These are phyloP conservation scores for Brachyistius frenatus DNA, from an alignment of 2,113 vertebrate genomes.

Conservation along the genomic window DNA sequence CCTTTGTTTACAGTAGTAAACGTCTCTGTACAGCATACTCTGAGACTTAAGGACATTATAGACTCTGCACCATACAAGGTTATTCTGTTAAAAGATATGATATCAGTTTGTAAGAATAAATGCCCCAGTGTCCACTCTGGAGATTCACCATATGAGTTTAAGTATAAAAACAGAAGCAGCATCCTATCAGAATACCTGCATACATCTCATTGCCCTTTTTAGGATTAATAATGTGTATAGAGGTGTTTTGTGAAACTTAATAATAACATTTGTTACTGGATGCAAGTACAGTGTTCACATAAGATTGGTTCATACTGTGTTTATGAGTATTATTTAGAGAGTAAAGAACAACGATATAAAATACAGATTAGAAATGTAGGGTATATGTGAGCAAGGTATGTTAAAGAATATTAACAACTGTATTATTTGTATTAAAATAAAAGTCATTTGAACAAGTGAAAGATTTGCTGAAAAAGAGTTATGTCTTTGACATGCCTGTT, in stretches of 20 bases:
- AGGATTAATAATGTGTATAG: background rate
- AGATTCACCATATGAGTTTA: background rate
- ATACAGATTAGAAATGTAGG: background rate
- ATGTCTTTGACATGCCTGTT: no score
- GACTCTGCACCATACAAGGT: background rate
- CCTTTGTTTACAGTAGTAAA: background rate
- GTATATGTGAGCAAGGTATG: constrained; percentile 2
- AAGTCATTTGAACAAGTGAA: constrained; percentile 7
- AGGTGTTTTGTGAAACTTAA: background rate
- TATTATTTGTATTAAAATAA: constrained; percentile 63
- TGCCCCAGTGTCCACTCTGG: background rate
- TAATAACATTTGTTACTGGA: background rate
- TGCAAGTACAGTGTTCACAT: constrained; percentile 6
- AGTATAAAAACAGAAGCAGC: background rate
- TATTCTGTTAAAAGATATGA: constrained; percentile 1
- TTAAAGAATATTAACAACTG: constrained; percentile 15
- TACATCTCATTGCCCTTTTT: no score
- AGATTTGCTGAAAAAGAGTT: background rate
- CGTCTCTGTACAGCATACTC: background rate
- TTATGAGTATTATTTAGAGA: background rate
- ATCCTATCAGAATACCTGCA: background rate
- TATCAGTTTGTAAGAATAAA: background rate
- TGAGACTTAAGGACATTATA: background rate
- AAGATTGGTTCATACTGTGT: background rate
- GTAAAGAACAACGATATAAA: constrained; percentile 3